A percentile compares a stretch with the other conserved stretches of the same genome.
phyloP scores from a whole-genome alignment of 2,113 vertebrate genomes.

The Octodon degus region DNA sequence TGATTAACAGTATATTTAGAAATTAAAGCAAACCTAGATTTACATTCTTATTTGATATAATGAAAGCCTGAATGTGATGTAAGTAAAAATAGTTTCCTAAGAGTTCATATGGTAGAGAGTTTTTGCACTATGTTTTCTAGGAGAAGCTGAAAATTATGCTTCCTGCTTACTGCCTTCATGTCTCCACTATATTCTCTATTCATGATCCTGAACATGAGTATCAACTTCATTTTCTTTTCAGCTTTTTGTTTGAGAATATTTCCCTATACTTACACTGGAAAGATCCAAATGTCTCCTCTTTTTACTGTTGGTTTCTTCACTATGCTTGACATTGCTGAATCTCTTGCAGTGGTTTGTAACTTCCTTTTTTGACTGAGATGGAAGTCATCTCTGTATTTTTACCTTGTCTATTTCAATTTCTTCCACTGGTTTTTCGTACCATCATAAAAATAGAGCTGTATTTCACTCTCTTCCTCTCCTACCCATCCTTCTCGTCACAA shows the following conservation, averaged over 20 bases:
- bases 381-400: background rate
- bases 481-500: background rate
- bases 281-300: background rate
- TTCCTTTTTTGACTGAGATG: background rate
- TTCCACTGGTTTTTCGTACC: background rate
- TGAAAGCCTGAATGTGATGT: background rate
- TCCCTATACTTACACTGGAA: background rate
- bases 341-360: background rate
- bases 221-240: background rate
- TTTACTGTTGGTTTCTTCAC: background rate
- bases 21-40: background rate
- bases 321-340: background rate
- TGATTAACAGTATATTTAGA: background rate
- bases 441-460: background rate
- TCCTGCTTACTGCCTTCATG: background rate
- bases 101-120: background rate
- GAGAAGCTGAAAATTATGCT: background rate
- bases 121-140: background rate
- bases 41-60: background rate
- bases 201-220: background rate
- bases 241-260: background rate
- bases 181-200: background rate
- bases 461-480: background rate
- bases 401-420: background rate
- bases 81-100: background rate